phyloP scores from a whole-genome alignment of 2,888 invertebrate genomes.

The Acholoe squamosa region DNA sequence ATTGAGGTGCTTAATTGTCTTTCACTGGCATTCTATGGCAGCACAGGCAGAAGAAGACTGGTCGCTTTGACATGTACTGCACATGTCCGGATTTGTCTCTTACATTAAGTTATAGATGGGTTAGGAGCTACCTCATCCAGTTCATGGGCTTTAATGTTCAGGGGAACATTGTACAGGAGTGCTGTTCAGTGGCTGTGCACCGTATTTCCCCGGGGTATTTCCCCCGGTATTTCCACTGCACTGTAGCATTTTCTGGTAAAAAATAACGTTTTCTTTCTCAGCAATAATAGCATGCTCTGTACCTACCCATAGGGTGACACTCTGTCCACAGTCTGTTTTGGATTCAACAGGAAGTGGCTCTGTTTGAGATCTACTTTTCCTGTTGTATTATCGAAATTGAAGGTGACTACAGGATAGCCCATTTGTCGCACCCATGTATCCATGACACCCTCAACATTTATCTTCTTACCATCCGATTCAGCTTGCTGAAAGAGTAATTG shows the following conservation, averaged over 20 bases:
- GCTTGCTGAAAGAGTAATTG: constrained; percentile 87
- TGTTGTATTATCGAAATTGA: constrained; percentile 63
- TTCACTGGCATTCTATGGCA: too few relatives aligned
- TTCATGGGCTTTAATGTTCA: too few relatives aligned
- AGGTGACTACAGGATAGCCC: constrained; percentile 79
- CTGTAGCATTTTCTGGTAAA: not conserved
- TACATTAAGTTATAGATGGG: too few relatives aligned
- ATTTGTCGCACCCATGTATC: constrained; percentile 81
- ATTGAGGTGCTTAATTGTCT: too few relatives aligned
- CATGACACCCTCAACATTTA: constrained; percentile 76
- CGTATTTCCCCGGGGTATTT: not conserved
- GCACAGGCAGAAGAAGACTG: too few relatives aligned
- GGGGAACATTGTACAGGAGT: not conserved
- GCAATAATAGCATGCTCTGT: not conserved
- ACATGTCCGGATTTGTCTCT: too few relatives aligned
- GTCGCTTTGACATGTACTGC: too few relatives aligned
- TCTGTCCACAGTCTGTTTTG: constrained; percentile 67
- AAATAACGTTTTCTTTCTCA: not conserved
- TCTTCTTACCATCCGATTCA: constrained; percentile 76
- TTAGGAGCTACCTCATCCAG: too few relatives aligned
- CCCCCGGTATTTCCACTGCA: not conserved
- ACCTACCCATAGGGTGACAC: constrained; percentile 70
- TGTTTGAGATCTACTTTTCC: constrained; percentile 73
- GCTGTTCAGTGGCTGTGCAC: not conserved
- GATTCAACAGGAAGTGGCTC: constrained; percentile 74